A percentile compares a stretch with the other conserved stretches of the same genome.
Conservation (phyloP, 2,797 vertebrate genomes). For the Squalus acanthias region DNA sequence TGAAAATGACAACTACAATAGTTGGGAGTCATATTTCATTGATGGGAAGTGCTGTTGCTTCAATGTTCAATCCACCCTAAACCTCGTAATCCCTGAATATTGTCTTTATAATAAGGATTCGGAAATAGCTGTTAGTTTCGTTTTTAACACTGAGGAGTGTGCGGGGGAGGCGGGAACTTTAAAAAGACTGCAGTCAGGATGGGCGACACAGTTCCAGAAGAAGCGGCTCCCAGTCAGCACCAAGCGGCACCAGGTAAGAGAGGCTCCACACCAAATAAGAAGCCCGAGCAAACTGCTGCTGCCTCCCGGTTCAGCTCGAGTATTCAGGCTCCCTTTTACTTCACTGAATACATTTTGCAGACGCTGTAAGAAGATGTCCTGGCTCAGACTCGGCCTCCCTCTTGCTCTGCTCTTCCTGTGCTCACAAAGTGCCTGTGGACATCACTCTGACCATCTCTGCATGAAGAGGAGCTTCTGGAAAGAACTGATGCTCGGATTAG, state of each 20-base stretch:
- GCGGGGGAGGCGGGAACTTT: neutral
- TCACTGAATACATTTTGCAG: neutral
- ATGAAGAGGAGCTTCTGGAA: neutral
- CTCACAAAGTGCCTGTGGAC: neutral
- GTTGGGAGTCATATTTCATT: neutral
- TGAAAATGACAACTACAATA: neutral
- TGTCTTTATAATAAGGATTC: neutral
- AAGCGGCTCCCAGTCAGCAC: neutral
- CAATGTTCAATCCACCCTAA: neutral
- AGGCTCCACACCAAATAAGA: too few species aligned
- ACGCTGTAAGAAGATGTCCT: neutral
- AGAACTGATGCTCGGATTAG: neutral
- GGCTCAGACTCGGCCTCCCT: neutral
- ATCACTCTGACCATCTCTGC: neutral
- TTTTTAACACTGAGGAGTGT: neutral
- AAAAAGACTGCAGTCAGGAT: neutral
- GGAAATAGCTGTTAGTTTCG: neutral
- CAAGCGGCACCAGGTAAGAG: neutral
- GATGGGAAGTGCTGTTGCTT: neutral
- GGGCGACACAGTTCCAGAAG: neutral
- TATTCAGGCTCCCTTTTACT: too few species aligned
- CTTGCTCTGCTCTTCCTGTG: neutral
- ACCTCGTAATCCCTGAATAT: too few species aligned
- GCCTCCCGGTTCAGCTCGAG: neutral
- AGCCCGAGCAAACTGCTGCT: neutral